Percentiles rank a stretch among this genome's conserved stretches.
These are phyloP conservation scores for Agrotis exclamationis DNA, from an alignment of 2,888 invertebrate genomes.

Conservation along the genomic window DNA sequence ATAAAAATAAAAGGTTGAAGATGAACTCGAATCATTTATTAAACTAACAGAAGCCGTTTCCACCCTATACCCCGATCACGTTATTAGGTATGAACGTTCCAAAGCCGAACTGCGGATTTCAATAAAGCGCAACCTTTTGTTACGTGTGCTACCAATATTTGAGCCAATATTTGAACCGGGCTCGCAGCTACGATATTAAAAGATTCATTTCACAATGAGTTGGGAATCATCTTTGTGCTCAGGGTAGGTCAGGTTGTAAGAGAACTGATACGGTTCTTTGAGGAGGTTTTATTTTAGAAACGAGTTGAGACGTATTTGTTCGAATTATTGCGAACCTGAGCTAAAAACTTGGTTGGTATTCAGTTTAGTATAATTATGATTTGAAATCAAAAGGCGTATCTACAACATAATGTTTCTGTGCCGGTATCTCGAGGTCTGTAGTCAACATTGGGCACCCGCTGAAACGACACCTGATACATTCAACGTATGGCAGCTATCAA, in stretches of 20 bases:
- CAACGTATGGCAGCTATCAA: too few relatives aligned
- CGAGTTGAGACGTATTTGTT: neutral
- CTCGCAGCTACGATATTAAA: constrained; percentile 83
- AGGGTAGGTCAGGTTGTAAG: constrained; percentile 51
- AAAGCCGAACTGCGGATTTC: constrained; percentile 84
- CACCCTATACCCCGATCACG: constrained; percentile 69
- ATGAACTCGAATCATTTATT: too few relatives aligned
- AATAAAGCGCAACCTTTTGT: constrained; percentile 88
- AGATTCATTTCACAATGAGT: constrained; percentile 85
- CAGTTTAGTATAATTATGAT: neutral
- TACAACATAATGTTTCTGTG: neutral
- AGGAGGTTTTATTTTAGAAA: constrained; percentile 8
- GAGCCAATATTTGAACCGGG: constrained; percentile 75
- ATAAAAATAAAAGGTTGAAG: too few relatives aligned
- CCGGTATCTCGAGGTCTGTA: too few relatives aligned
- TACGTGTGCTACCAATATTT: constrained; percentile 88
- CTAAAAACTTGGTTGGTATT: neutral
- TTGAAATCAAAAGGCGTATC: too few relatives aligned
- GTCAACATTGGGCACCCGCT: too few relatives aligned
- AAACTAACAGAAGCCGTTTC: constrained; percentile 51
- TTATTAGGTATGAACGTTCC: constrained; percentile 86
- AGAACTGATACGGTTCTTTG: constrained; percentile 26
- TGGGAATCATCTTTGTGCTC: constrained; percentile 68
- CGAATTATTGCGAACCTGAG: neutral
- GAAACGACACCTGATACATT: too few relatives aligned